Conservation (phyloP, 2,113 vertebrate species). For the Salvelinus sp. region DNA sequence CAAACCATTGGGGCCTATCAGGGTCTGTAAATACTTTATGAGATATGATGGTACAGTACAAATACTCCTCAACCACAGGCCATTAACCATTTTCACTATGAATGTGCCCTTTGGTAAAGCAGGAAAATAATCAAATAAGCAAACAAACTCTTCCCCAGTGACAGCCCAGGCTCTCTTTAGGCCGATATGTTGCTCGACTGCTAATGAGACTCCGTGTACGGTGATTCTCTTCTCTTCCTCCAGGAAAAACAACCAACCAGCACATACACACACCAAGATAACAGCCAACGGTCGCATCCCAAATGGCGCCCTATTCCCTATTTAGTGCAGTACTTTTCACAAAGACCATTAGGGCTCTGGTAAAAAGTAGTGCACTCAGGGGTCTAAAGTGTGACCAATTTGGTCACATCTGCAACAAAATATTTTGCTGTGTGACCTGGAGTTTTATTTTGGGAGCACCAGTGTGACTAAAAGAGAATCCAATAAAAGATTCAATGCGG, state of each 20-base stretch:
- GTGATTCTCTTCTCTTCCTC: conserved; percentile 35
- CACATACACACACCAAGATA: conserved; percentile 38
- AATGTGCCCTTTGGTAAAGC: conserved; percentile 69
- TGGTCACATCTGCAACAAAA: no score
- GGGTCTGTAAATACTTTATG: conserved; percentile 74
- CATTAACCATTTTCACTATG: conserved; percentile 66
- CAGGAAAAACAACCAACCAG: conserved; percentile 39
- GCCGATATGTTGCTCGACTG: conserved; percentile 53
- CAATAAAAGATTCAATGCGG: no score
- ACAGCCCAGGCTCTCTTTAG: conserved; percentile 52
- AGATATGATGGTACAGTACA: conserved; percentile 72
- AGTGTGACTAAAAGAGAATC: no score
- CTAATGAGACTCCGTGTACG: conserved; percentile 63
- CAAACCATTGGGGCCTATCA: conserved; percentile 69
- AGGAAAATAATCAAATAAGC: conserved; percentile 72
- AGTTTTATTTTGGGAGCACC: no score
- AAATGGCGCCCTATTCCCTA: background rate
- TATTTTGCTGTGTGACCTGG: no score
- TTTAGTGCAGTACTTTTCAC: no score
- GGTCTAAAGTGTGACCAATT: no score
- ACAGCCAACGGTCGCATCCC: conserved; percentile 22
- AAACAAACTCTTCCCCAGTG: conserved; percentile 64
- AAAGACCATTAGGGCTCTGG: no score
- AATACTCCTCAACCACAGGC: conserved; percentile 71
- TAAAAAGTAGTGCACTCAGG: no score